Evolutionary conservation across 2,888 invertebrate genomes (phyloP), one percentile per base, ranked within the genome.

Genomic region (Drosophila trichaetosa): DNA sequence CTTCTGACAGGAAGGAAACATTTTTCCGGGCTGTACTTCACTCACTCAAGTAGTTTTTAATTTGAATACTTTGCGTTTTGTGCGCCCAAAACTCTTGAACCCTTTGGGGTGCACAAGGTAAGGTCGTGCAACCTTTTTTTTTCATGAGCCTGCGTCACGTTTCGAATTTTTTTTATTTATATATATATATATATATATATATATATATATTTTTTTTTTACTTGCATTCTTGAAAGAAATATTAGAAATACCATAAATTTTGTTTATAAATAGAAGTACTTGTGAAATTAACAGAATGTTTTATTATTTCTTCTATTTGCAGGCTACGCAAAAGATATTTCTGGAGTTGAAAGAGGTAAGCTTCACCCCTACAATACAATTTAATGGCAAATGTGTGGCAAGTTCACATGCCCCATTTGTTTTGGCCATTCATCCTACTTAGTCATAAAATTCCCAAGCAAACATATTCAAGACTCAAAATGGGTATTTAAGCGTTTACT

Each of bases 301-400:
- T 53, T 66, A 13, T 69, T 69, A 65, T 82, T 83, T 82, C 79
- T 86, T 91, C 21, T 79, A 92, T 84, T 95, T 95, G 38, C 94
- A 96, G 96, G 95, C 85, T 93, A 93, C 93, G 92, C 93, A 93
- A 93, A 93, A 93, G 92, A 93, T 83, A 92, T 93, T 90, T 91
- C 92, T 81, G 90, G 93, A 92, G 92, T 92, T 92, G 92, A 93
- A 91, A 92, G 92, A 92, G 93, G 92, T 93, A 90, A 90, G 93
- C 83, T 34, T 40, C 29, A 21, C 10, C 33, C 42, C 46, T 59
- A 29, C 1, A 7, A 29, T 46, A 42, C 18, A 57, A 33, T 61
- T 65, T 51, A 69, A 56, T 51, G 21, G 42, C 24, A 59, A 59
- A 65, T 58, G 33, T 64, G 58, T 62, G 13, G 16, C 13, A 46